Conservation (phyloP, 1,140 invertebrate genomes). For the Drosophila tropicalis region DNA sequence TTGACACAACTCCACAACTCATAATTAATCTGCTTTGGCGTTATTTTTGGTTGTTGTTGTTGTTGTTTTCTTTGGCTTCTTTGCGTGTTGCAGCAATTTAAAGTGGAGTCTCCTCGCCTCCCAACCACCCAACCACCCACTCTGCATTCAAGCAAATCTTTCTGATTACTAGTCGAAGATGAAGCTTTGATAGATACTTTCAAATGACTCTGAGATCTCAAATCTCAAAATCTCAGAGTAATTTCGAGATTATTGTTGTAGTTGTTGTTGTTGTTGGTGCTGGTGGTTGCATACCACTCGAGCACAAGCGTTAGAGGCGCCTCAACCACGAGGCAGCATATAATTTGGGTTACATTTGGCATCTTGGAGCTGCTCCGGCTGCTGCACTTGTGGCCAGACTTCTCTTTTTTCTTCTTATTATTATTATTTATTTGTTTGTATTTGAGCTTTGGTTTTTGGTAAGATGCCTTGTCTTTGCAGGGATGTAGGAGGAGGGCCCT, state of each 20-base stretch:
- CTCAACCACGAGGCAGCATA: slow-evolving; percentile 41
- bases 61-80: slow-evolving; percentile 25
- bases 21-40: slow-evolving; percentile 78
- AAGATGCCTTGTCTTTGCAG: no score
- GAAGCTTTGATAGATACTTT: slow-evolving; percentile 68
- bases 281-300: slow-evolving; percentile 60
- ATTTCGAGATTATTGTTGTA: slow-evolving; percentile 17
- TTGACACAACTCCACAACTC: background rate
- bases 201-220: slow-evolving; percentile 44
- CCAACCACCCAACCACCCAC: background rate
- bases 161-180: slow-evolving; percentile 63
- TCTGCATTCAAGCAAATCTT: slow-evolving; percentile 46
- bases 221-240: slow-evolving; percentile 8
- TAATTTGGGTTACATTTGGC: slow-evolving; percentile 70
- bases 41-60: slow-evolving; percentile 44
- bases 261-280: background rate
- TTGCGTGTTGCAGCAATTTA: slow-evolving; percentile 79
- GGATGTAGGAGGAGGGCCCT: no score
- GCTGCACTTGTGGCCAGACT: slow-evolving; percentile 38
- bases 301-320: slow-evolving; percentile 45
- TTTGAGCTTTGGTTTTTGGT: slow-evolving; percentile 13
- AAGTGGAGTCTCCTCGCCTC: slow-evolving; percentile 53
- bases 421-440: slow-evolving; percentile 9
- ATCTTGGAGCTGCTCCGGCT: slow-evolving; percentile 44
- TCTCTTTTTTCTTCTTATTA: background rate